Conservation (phyloP, 2,797 vertebrate genomes). For the Alcedo quadribrachys region DNA sequence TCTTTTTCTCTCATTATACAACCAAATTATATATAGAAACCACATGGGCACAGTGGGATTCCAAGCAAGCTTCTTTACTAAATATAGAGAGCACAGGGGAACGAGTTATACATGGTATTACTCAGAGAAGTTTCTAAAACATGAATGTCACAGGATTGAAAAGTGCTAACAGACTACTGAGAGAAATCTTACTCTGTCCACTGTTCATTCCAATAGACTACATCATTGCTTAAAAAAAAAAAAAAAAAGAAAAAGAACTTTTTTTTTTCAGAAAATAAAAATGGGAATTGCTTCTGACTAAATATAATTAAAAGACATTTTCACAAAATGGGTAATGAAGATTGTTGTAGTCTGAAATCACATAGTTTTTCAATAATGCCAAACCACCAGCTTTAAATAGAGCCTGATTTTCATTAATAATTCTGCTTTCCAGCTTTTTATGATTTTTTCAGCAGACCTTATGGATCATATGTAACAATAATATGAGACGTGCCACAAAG, state of each 20-base stretch:
- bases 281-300: conserved; percentile 36
- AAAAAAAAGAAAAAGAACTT: not conserved
- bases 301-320: conserved; percentile 53
- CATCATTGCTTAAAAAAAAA: not conserved
- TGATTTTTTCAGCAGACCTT: conserved; percentile 34
- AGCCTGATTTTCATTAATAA: conserved; percentile 55
- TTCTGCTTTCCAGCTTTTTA: conserved; percentile 30
- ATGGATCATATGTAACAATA: conserved; percentile 12
- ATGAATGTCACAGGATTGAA: not conserved
- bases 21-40: conserved; percentile 52
- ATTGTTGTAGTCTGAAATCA: conserved; percentile 47
- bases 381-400: conserved; percentile 59
- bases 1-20: conserved; percentile 37
- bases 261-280: conserved; percentile 28
- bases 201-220: not conserved
- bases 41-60: conserved; percentile 49
- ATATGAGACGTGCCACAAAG: conserved; percentile 13
- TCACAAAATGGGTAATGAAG: conserved; percentile 41
- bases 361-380: conserved; percentile 44
- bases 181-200: not conserved
- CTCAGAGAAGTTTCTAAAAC: not conserved
- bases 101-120: not conserved
- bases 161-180: not conserved
- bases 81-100: conserved; percentile 49
- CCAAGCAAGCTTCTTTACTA: conserved; percentile 53